phyloP scores from a whole-genome alignment of 2,113 vertebrate species.

The Channa maculata region DNA sequence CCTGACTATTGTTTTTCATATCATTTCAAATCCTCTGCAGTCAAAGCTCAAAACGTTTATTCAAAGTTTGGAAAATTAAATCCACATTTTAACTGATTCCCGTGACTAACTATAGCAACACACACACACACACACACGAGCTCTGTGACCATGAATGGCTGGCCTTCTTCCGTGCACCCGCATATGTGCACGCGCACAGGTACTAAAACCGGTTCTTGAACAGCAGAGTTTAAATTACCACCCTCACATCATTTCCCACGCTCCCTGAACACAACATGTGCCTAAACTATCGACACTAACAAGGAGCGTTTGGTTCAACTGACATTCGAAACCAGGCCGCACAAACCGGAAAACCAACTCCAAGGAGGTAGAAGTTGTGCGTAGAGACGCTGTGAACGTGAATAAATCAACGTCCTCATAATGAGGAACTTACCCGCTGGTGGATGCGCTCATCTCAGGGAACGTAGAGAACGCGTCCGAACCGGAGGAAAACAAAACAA shows the following conservation, averaged over 20 bases:
- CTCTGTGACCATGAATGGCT: neutral
- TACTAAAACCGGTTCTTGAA: conserved; percentile 41
- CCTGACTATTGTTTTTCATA: no score
- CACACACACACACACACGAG: neutral
- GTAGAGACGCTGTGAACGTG: neutral
- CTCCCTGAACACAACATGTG: neutral
- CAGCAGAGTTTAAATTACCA: neutral
- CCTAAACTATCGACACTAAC: neutral
- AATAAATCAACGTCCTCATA: no score
- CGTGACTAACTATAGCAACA: neutral
- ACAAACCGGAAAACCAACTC: neutral
- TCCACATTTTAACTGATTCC: no score
- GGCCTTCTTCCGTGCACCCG: neutral
- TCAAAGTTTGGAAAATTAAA: no score
- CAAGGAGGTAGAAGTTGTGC: neutral
- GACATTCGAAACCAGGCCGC: neutral
- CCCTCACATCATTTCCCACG: neutral
- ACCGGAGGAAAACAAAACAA: neutral
- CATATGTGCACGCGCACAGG: no score
- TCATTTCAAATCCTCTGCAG: no score
- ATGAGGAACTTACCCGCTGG: conserved; percentile 31
- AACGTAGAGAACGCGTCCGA: neutral
- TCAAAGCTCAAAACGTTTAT: no score
- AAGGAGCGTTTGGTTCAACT: neutral
- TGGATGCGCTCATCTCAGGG: conserved; percentile 16